A percentile compares a stretch with the other conserved stretches of the same genome.
Evolutionary conservation across 1,140 invertebrate genomes (phyloP).

Genomic region (Thaumetopoea pityocampa): DNA sequence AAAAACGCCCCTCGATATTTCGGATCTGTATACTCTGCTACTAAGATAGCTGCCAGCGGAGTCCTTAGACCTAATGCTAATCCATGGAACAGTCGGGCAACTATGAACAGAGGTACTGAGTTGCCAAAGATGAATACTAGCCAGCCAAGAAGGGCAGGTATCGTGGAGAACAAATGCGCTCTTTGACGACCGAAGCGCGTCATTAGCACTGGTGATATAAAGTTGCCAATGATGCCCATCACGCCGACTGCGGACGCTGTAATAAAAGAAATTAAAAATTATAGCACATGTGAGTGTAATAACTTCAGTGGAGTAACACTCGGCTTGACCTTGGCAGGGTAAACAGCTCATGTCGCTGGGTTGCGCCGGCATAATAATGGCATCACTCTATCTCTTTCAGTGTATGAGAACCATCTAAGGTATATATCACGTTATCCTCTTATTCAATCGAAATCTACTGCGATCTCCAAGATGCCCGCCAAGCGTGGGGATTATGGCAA

Average conservation of each 20-base stretch:
- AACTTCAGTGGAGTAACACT: too few relatives aligned
- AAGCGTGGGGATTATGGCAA: too few relatives aligned
- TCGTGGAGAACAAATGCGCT: slow-evolving; percentile 50
- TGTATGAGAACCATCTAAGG: too few relatives aligned
- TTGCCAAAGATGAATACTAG: slow-evolving; percentile 50
- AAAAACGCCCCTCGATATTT: slow-evolving; percentile 58
- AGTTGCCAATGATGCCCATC: slow-evolving; percentile 64
- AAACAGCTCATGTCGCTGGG: too few relatives aligned
- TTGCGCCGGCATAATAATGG: too few relatives aligned
- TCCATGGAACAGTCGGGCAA: slow-evolving; percentile 52
- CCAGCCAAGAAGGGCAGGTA: slow-evolving; percentile 57
- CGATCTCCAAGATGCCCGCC: too few relatives aligned
- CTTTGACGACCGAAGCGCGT: slow-evolving; percentile 53
- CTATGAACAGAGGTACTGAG: slow-evolving; percentile 43
- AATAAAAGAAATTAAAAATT: too few relatives aligned
- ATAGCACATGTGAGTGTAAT: too few relatives aligned
- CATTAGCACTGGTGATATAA: slow-evolving; percentile 60
- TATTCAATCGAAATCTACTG: too few relatives aligned
- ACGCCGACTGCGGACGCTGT: slow-evolving; percentile 53
- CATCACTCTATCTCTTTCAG: too few relatives aligned
- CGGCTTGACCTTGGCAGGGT: too few relatives aligned
- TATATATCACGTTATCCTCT: too few relatives aligned
- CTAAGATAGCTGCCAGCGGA: slow-evolving; percentile 55
- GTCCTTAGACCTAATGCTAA: slow-evolving; percentile 51
- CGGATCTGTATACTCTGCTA: slow-evolving; percentile 61